These are phyloP conservation scores for Cisticola juncidis DNA, from an alignment of 2,113 vertebrate genomes.

Conservation along the genomic window DNA sequence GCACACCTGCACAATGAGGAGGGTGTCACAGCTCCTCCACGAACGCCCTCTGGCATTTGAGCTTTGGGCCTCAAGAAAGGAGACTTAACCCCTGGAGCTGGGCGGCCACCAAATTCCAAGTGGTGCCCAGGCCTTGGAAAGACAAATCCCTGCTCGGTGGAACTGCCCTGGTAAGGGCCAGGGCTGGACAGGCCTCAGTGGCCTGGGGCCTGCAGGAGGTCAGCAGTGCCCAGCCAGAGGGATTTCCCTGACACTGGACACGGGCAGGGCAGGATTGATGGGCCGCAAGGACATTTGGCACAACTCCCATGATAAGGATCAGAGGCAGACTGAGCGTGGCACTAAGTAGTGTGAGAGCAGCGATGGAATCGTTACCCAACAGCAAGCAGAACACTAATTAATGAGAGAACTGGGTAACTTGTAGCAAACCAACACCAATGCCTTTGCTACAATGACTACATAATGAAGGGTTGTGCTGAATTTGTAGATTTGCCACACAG, in stretches of 20 bases:
- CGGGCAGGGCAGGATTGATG: accelerated
- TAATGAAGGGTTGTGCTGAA: accelerated
- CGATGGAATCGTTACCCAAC: accelerated
- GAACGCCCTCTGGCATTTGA: accelerated
- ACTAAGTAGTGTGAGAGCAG: background rate
- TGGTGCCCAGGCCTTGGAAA: accelerated
- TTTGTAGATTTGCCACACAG: background rate
- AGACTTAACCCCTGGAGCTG: accelerated
- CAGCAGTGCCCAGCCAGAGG: too few species aligned
- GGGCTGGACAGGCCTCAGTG: background rate
- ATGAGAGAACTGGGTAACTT: accelerated
- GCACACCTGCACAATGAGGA: conserved; percentile 69
- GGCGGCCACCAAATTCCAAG: background rate
- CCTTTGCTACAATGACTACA: accelerated
- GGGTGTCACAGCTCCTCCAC: accelerated
- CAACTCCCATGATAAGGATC: background rate
- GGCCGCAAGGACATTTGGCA: background rate
- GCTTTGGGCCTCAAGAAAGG: too few species aligned
- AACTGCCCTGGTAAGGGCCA: background rate
- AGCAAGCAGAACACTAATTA: accelerated
- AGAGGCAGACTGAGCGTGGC: background rate
- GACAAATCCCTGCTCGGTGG: background rate
- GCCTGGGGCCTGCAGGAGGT: too few species aligned
- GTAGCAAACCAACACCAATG: accelerated
- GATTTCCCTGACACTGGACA: background rate